phyloP scores from a whole-genome alignment of 2,113 vertebrate species.

The Gopherus evgoodei region DNA sequence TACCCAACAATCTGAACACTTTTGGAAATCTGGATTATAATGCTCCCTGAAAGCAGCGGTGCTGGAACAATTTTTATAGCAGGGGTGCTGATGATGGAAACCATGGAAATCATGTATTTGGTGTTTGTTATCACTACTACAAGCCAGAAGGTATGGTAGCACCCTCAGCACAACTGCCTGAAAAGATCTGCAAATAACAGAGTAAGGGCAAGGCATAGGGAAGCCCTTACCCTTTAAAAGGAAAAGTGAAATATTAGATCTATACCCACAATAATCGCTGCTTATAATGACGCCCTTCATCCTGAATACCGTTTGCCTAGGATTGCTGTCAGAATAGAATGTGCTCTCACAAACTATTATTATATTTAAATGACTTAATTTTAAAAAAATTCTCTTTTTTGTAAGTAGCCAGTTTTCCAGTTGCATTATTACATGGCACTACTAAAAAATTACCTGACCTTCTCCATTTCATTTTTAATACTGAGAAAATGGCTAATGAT shows the following conservation, averaged over 20 bases:
- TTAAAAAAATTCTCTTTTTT: background rate
- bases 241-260: background rate
- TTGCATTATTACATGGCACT: background rate
- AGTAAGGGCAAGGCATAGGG: background rate
- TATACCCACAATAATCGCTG: background rate
- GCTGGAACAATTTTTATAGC: too few species aligned
- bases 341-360: background rate
- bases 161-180: background rate
- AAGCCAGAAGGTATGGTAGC: too few species aligned
- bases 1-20: background rate
- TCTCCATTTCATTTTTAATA: conserved; percentile 33
- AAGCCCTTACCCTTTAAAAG: background rate
- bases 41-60: background rate
- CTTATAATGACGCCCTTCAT: conserved; percentile 1
- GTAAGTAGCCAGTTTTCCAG: conserved; percentile 22
- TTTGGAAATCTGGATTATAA: background rate
- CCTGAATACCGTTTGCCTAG: background rate
- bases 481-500: background rate
- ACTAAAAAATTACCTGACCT: background rate
- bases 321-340: background rate
- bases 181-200: background rate
- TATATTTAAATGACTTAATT: conserved; percentile 28
- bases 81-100: too few species aligned
- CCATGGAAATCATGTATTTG: too few species aligned
- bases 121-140: too few species aligned